Conservation (phyloP, 2,888 invertebrate genomes). For the Augochlorella aurata region DNA sequence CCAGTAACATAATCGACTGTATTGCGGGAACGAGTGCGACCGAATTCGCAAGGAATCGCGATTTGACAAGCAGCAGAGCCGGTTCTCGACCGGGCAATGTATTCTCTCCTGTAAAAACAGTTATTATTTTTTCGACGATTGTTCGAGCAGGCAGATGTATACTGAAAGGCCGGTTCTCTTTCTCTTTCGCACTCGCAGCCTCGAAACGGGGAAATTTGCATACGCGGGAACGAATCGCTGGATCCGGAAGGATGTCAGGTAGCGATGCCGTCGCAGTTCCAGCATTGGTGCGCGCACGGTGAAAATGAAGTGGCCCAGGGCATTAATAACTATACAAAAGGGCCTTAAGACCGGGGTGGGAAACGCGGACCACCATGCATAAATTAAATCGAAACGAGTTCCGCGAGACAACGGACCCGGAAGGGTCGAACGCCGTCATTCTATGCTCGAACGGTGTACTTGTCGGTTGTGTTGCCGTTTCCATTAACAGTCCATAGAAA, state of each 20-base stretch:
- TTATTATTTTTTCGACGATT: constrained; percentile 79
- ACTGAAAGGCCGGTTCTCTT: constrained; percentile 65
- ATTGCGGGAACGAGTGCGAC: constrained; percentile 5
- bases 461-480: constrained; percentile 46
- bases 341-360: constrained; percentile 69
- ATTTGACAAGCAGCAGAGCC: constrained; percentile 43
- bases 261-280: constrained; percentile 64
- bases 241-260: constrained; percentile 75
- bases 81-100: constrained; percentile 62
- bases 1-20: not conserved
- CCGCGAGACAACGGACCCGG: constrained; percentile 67
- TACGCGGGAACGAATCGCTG: constrained; percentile 78
- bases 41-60: constrained; percentile 29
- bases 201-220: constrained; percentile 74
- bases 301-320: constrained; percentile 80
- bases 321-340: constrained; percentile 79
- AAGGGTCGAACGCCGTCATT: constrained; percentile 59
- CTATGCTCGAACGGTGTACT: constrained; percentile 38
- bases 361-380: constrained; percentile 69
- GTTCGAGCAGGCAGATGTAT: constrained; percentile 77
- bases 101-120: constrained; percentile 78
- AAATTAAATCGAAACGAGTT: constrained; percentile 78
- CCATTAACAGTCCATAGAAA: constrained; percentile 20
- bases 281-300: constrained; percentile 62
- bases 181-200: constrained; percentile 46